Percentiles rank a stretch among this genome's conserved stretches.
Evolutionary conservation across 2,113 vertebrate genomes (phyloP).

Genomic region (Anolis carolinensis): DNA sequence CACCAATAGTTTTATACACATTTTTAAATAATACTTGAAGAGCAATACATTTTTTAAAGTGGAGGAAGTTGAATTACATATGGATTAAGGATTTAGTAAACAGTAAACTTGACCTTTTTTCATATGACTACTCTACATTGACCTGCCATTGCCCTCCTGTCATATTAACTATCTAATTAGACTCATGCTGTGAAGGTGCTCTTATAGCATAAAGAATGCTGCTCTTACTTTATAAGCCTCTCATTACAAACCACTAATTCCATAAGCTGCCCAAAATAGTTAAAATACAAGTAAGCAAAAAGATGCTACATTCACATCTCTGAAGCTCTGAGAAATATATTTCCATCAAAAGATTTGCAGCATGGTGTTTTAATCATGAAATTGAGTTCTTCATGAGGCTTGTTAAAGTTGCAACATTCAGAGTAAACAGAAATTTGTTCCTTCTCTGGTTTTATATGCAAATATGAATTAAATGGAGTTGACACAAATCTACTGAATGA

Average conservation of each 20-base stretch:
- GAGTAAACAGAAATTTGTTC: background rate
- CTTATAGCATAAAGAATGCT: background rate
- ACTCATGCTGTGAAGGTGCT: background rate
- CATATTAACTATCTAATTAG: constrained; percentile 16
- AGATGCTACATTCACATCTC: background rate
- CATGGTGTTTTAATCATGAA: background rate
- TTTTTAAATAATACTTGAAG: background rate
- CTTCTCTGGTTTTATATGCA: background rate
- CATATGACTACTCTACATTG: background rate
- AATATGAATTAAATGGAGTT: background rate
- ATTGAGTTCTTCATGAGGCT: background rate
- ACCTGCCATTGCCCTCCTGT: background rate
- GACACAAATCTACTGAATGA: background rate
- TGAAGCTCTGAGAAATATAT: background rate
- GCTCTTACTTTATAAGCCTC: constrained; percentile 3
- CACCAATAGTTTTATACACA: background rate
- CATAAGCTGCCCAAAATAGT: constrained; percentile 11
- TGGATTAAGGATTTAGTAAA: constrained; percentile 24
- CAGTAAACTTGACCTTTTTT: background rate
- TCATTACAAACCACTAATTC: background rate
- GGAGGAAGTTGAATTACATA: constrained; percentile 3
- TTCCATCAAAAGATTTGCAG: background rate
- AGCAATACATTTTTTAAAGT: constrained; percentile 18
- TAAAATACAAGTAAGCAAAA: background rate
- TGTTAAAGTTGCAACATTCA: background rate